Percentiles rank a stretch among this genome's conserved stretches.
Conservation (phyloP, 2,888 invertebrate genomes). For the Stenodema calcarata region DNA sequence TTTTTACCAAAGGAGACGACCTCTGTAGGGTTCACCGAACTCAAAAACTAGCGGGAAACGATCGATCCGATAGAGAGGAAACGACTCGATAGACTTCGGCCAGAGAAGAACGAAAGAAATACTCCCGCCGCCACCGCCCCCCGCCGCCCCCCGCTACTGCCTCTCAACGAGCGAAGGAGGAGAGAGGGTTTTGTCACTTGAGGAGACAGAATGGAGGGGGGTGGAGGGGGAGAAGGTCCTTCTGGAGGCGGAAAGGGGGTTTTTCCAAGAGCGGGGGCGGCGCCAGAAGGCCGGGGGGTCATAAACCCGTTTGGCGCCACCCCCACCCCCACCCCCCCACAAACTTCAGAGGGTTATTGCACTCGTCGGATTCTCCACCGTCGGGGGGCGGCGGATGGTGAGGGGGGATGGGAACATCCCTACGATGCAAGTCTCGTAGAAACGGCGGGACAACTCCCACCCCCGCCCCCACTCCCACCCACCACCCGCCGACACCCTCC, state of each 20-base stretch:
- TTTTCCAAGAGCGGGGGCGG: constrained; percentile 28
- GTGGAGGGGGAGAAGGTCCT: not conserved
- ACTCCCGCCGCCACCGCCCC: not conserved
- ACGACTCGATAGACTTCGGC: constrained; percentile 19
- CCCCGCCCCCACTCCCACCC: not conserved
- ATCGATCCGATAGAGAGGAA: constrained; percentile 41
- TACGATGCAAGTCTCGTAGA: constrained; percentile 15
- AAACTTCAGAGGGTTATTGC: not conserved
- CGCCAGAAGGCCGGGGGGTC: constrained; percentile 25
- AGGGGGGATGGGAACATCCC: not conserved
- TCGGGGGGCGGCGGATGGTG: not conserved
- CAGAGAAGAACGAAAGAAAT: not conserved
- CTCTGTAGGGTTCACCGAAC: not conserved
- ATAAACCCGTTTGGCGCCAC: constrained; percentile 48
- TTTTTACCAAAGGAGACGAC: no score
- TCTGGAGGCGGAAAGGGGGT: constrained; percentile 17
- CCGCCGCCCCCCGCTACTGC: not conserved
- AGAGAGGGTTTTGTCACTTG: constrained; percentile 21
- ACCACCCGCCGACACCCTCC: no score
- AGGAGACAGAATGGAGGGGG: no score
- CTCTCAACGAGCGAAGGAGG: no score
- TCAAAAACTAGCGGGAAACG: not conserved
- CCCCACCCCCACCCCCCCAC: not conserved
- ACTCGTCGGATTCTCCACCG: not conserved
- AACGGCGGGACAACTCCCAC: not conserved